phyloP scores from a whole-genome alignment of 2,888 invertebrate species.

The Epistrophe eligans region DNA sequence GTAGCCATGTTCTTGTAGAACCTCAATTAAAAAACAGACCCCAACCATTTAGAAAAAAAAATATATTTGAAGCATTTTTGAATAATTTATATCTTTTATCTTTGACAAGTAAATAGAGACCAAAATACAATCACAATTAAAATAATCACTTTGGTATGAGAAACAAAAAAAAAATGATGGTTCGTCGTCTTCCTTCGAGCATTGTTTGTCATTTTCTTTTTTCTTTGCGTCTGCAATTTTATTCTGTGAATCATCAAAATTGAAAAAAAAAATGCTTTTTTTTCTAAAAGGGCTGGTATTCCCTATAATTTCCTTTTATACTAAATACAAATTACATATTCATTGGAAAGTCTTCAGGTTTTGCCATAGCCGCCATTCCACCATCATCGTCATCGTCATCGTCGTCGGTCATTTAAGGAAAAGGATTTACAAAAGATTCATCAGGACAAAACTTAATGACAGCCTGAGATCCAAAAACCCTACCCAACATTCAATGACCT shows the following conservation, averaged over 20 bases:
- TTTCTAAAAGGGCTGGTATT: neutral
- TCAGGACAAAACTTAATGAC: constrained; percentile 32
- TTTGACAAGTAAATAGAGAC: constrained; percentile 18
- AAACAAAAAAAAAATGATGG: neutral
- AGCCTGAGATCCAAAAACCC: neutral
- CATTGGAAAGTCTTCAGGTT: constrained; percentile 35
- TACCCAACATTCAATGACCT: constrained; percentile 16
- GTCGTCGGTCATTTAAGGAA: constrained; percentile 45
- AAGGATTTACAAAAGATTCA: constrained; percentile 56
- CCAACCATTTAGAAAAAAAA: neutral
- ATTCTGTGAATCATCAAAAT: neutral
- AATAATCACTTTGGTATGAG: constrained; percentile 21
- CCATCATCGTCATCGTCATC: neutral
- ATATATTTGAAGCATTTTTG: constrained; percentile 7
- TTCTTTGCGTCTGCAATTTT: neutral
- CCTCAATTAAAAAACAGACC: constrained; percentile 11
- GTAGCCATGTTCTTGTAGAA: neutral
- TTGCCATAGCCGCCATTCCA: neutral
- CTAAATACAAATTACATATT: constrained; percentile 60
- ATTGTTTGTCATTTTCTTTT: constrained; percentile 5
- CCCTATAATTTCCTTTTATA: constrained; percentile 25
- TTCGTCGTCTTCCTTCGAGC: neutral
- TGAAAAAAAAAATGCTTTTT: neutral
- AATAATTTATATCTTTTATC: constrained; percentile 23
- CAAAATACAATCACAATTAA: constrained; percentile 26